These are phyloP conservation scores for Eupithecia dodoneata DNA, from an alignment of 2,888 invertebrate genomes.

Conservation along the genomic window DNA sequence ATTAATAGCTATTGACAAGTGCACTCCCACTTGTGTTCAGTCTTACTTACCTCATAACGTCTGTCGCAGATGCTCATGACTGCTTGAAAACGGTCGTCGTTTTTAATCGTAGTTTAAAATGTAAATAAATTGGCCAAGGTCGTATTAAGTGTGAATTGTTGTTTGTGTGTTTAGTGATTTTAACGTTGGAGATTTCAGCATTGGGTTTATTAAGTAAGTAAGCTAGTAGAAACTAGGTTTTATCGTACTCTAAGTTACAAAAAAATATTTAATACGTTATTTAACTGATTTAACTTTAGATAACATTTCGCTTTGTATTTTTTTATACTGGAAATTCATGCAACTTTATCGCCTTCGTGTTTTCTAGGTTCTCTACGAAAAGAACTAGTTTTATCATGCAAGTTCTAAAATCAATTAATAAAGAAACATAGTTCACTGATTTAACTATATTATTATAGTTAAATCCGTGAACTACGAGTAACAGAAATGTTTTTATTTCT, in stretches of 20 bases:
- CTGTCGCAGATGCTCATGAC: constrained; percentile 11
- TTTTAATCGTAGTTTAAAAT: not conserved
- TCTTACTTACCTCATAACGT: not conserved
- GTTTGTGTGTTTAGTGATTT: constrained; percentile 14
- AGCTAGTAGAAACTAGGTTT: not conserved
- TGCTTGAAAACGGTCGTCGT: not conserved
- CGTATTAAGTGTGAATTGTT: constrained; percentile 6
- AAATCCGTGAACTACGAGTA: too few species aligned
- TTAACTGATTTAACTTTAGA: not conserved
- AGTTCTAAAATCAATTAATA: too few species aligned
- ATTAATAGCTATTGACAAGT: constrained; percentile 51
- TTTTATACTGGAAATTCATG: not conserved
- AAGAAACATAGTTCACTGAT: too few species aligned
- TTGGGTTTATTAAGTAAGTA: not conserved
- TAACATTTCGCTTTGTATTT: not conserved
- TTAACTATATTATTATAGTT: too few species aligned
- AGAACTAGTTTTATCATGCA: not conserved
- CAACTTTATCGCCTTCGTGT: not conserved
- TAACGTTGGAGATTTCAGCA: not conserved
- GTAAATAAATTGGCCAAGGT: constrained; percentile 8
- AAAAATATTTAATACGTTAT: not conserved
- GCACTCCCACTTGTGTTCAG: constrained; percentile 16
- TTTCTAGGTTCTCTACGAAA: not conserved
- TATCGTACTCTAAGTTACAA: not conserved
- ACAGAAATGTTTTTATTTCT: too few species aligned